A percentile compares a stretch with the other conserved stretches of the same genome.
phyloP scores from a whole-genome alignment of 2,113 vertebrate genomes.

The human (Homo sapiens) region DNA sequence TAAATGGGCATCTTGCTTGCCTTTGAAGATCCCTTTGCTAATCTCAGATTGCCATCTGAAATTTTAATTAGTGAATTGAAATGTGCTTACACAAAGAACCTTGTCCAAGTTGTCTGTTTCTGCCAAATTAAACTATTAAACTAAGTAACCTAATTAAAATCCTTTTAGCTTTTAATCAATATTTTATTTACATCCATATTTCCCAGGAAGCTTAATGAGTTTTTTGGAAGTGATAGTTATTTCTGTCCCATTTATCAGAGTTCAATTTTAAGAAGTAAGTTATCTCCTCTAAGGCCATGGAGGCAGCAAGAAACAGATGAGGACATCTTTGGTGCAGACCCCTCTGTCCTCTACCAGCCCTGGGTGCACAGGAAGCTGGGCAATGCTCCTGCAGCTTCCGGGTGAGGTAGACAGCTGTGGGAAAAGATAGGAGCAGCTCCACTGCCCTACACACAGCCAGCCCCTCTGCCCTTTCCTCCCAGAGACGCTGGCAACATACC shows the following conservation, averaged over 20 bases:
- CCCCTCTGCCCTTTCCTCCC: neutral
- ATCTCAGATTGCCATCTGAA: slow-evolving; percentile 81
- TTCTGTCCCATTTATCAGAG: slow-evolving; percentile 71
- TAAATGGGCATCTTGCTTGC: slow-evolving; percentile 72
- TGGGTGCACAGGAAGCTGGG: neutral
- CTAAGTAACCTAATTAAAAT: slow-evolving; percentile 86
- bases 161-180: slow-evolving; percentile 87
- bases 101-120: slow-evolving; percentile 81
- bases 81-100: slow-evolving; percentile 80
- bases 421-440: neutral
- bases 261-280: slow-evolving; percentile 16
- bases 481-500: neutral
- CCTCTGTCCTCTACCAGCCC: neutral
- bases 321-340: neutral
- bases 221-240: slow-evolving; percentile 71
- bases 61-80: slow-evolving; percentile 83
- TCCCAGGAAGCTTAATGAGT: slow-evolving; percentile 71
- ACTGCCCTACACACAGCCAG: neutral
- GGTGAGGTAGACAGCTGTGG: neutral
- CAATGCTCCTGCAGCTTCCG: no score
- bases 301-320: neutral
- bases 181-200: slow-evolving; percentile 86
- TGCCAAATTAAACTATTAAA: slow-evolving; percentile 86
- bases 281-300: neutral
- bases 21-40: slow-evolving; percentile 79